Conservation (phyloP, 1,140 invertebrate species). For the Drosophila gunungcola region DNA sequence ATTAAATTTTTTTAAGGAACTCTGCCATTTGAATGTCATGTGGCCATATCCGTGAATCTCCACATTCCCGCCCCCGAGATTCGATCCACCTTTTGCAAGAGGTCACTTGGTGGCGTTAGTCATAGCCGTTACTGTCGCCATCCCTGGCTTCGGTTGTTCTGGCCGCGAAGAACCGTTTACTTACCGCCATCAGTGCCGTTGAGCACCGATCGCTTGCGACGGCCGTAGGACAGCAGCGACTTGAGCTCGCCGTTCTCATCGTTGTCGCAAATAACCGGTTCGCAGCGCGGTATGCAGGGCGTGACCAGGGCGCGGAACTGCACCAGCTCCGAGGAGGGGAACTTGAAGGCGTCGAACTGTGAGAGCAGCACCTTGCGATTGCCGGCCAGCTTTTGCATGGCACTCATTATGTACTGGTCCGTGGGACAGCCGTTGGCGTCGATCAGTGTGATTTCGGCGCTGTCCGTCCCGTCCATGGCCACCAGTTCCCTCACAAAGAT, state of each 20-base stretch:
- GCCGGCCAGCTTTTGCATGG: slow-evolving; percentile 91
- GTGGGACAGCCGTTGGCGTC: slow-evolving; percentile 97
- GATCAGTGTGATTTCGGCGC: slow-evolving; percentile 95
- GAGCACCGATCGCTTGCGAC: slow-evolving; percentile 84
- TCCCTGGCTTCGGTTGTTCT: slow-evolving; percentile 29
- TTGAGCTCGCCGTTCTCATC: slow-evolving; percentile 92
- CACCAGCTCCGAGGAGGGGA: slow-evolving; percentile 96
- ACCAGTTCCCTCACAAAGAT: slow-evolving; percentile 97
- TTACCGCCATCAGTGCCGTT: slow-evolving; percentile 79
- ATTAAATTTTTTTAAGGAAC: not conserved
- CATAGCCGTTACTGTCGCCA: slow-evolving; percentile 45
- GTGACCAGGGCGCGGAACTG: slow-evolving; percentile 97
- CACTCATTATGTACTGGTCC: slow-evolving; percentile 96
- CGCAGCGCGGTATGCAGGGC: slow-evolving; percentile 95
- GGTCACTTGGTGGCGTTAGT: slow-evolving; percentile 20
- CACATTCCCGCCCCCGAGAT: not conserved
- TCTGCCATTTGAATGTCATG: not conserved
- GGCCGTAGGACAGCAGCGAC: slow-evolving; percentile 91
- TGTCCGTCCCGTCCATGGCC: slow-evolving; percentile 96
- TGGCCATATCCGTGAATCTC: not conserved
- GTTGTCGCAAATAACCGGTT: slow-evolving; percentile 95
- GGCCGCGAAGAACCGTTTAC: slow-evolving; percentile 55
- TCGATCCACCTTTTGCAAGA: not conserved
- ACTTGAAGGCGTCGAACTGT: slow-evolving; percentile 98
- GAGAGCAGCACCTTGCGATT: slow-evolving; percentile 91